Percentiles rank a stretch among this genome's conserved stretches.
Conservation (phyloP, 2,888 invertebrate genomes). For the Cyrtodaria siliqua region DNA sequence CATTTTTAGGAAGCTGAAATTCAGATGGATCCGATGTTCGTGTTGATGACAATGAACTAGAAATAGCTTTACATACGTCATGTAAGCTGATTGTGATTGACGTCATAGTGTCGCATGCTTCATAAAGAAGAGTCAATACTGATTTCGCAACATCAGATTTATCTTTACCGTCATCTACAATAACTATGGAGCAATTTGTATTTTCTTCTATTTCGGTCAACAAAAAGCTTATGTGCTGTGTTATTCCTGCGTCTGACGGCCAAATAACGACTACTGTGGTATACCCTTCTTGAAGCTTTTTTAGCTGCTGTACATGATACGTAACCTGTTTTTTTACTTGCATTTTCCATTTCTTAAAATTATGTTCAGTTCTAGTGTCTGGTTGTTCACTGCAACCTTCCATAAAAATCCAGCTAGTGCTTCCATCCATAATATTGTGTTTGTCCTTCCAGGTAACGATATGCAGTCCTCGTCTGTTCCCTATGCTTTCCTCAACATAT, state of each 20-base stretch:
- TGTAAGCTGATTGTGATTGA: neutral
- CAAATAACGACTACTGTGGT: slow-evolving; percentile 27
- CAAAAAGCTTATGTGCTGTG: neutral
- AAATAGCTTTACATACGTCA: slow-evolving; percentile 4
- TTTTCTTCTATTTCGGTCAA: neutral
- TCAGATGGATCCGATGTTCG: neutral
- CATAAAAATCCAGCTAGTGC: slow-evolving; percentile 44
- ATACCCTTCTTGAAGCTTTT: slow-evolving; percentile 50
- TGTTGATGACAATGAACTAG: slow-evolving; percentile 7
- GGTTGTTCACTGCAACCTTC: slow-evolving; percentile 47
- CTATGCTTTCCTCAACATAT: slow-evolving; percentile 25
- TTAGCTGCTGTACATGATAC: slow-evolving; percentile 33
- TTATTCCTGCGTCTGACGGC: neutral
- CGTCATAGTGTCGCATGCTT: neutral
- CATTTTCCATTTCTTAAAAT: slow-evolving; percentile 40
- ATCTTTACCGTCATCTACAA: neutral
- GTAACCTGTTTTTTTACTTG: slow-evolving; percentile 24
- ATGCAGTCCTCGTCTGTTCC: slow-evolving; percentile 26
- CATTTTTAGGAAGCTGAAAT: slow-evolving; percentile 7
- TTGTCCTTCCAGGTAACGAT: slow-evolving; percentile 25
- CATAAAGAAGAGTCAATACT: neutral
- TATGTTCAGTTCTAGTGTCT: slow-evolving; percentile 29
- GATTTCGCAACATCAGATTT: neutral
- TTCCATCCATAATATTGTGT: slow-evolving; percentile 25
- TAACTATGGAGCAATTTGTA: neutral